Base-by-base conservation (phyloP, 2,888 invertebrate genomes). In the Eristalis intricaria region DNA sequence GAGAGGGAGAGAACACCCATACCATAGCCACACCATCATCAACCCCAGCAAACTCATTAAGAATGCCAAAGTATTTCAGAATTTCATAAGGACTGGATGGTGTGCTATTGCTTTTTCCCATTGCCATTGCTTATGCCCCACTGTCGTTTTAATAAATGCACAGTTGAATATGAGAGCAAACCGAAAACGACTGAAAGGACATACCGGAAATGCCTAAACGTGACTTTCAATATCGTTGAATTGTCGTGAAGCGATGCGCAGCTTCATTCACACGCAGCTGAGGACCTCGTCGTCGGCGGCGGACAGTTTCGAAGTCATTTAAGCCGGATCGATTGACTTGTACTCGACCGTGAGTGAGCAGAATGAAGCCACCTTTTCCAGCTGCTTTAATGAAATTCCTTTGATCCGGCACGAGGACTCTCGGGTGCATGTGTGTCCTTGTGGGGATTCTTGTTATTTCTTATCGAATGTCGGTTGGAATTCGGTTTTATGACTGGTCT, bases 301-400 rank as follows among this genome's bases (percentile, higher is more conserved):
- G 4, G 43, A 35, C 60, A 40, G n/a, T 50, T 66, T 43, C 40
- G 40, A 74, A 75, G 63, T 75, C 69, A 65, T 79, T 50, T 50
- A 50, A 50, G n/a, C 8, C 50, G 50, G 50, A 50, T 50, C 50
- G 50, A 50, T 50, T 50, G 50, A 19, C 43, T 43, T n/a, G 43
- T 23, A 58, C 58, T 23, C 58, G 15, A 1, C 22, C 3, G 60
- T 26, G 26, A 13, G 26, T 23, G 60, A 23, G 23, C 13, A 26
- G 13, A 60, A 60, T 26, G 26, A 15, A 11, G 26, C 26, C 60
- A 65, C 76, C 78, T 77, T 43, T 78, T 82, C 69, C 43, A 43
- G 56, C 64, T 70, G 61, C 61, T 66, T 83, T 83, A 86, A 78
- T 86, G 78, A 86, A 86, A 86, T 86, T 86, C 83, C 75, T 86